A percentile compares a stretch with the other conserved stretches of the same genome.
Evolutionary conservation across 64 coral and sea anemone species (phyloP).

Genomic region (Acropora yongei): DNA sequence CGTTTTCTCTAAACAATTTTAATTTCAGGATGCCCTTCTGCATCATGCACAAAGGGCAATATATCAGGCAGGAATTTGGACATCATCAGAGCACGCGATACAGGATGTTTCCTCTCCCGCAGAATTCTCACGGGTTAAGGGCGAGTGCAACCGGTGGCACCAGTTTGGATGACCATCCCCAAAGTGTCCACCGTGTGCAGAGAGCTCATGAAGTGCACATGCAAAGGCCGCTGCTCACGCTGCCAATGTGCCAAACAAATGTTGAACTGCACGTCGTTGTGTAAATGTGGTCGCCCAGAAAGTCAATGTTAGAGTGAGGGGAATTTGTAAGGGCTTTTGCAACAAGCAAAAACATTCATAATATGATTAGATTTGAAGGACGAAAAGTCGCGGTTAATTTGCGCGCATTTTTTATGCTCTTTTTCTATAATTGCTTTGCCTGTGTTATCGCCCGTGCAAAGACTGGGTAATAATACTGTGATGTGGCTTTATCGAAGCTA

Average conservation of each 20-base stretch:
- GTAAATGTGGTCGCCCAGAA: no score
- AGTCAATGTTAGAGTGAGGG: no score
- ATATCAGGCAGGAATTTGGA: not conserved
- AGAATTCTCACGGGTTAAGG: not conserved
- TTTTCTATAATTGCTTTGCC: not conserved
- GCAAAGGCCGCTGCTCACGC: not conserved
- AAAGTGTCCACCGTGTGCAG: constrained; percentile 21
- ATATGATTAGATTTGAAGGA: not conserved
- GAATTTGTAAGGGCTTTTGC: no score
- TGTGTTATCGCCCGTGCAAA: constrained; percentile 8
- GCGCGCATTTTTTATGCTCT: not conserved
- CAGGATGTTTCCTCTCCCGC: constrained; percentile 21
- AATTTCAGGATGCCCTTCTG: constrained; percentile 31
- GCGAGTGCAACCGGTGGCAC: constrained; percentile 20
- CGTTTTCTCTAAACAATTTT: not conserved
- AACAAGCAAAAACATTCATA: no score
- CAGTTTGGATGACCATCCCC: constrained; percentile 40
- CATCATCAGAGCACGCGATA: not conserved
- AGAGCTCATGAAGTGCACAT: constrained; percentile 50
- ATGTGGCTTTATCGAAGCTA: not conserved
- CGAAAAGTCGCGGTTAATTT: not conserved
- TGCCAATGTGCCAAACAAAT: constrained; percentile 46
- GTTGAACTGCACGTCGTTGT: not conserved
- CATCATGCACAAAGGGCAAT: not conserved
- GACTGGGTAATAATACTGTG: constrained; percentile 29